Evolutionary conservation across 2,113 vertebrate species (phyloP), one percentile per base, ranked within the genome.

Genomic region (Fulmarus glacialis): DNA sequence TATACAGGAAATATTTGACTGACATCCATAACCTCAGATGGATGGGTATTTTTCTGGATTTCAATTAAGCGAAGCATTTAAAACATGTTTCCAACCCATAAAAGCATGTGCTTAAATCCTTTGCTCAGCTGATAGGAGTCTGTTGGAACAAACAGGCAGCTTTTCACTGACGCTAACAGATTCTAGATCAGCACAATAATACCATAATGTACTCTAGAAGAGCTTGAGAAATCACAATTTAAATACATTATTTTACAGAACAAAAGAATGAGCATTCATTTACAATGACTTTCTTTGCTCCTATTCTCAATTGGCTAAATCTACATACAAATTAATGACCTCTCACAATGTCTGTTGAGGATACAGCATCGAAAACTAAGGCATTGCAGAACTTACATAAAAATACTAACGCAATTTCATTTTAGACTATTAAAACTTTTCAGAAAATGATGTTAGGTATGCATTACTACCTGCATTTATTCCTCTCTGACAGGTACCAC

Each of bases 291-390:
- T 79, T 87, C 43, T 53, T 90, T 84, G 43, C 18, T 94, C 70
- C 75, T 63, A 29, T 45, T 97, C 79, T 92, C 84, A 91, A 55
- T 5, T 86, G 67, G 71, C 53, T 93, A 93, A 96, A 95, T 95
- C 91, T 88, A 95, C 30, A 89, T 48, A 90, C 32, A 92, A 94
- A 96, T 89, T 68, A 95, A 97, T 95, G 95, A 95, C 87, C 59
- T 95, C 92, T 89, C 89, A 91, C 32, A 93, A 43, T 62, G 47
- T 66, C 73, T 94, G 77, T 91, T 82, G 90, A 94, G 62, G 82
- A 93, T 48, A 68, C 8, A 91, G 21, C 63, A 83, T 67, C 50
- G 73, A 93, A 97, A 93, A 79, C n/a, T 38, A 79, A 92, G 27
- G 55, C 68, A 77, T 23, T 42, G 59, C 47, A 90, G 92, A 97